phyloP scores from a whole-genome alignment of 1,140 invertebrate species.

The Pantala flavescens region DNA sequence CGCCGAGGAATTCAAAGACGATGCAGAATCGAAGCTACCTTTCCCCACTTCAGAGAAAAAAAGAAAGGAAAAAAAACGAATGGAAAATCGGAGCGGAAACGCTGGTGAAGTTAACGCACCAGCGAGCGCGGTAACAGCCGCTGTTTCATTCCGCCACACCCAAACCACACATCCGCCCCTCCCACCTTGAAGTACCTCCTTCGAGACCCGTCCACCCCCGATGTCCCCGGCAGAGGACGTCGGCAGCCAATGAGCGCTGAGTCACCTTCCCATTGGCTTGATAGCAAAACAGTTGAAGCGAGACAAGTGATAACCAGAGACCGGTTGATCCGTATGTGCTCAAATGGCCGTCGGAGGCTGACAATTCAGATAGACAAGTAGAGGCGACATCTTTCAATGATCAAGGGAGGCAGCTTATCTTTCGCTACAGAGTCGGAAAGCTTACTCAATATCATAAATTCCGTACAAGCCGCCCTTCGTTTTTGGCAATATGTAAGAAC shows the following conservation, averaged over 20 bases:
- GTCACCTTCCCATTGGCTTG: neutral
- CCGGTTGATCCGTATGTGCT: neutral
- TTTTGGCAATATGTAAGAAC: no score
- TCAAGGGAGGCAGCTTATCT: no score
- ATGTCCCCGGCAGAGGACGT: neutral
- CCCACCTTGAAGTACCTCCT: slow-evolving; percentile 10
- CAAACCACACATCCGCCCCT: slow-evolving; percentile 12
- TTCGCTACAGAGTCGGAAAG: no score
- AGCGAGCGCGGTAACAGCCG: neutral
- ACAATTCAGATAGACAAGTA: no score
- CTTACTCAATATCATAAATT: no score
- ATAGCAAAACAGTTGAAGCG: neutral
- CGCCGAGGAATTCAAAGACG: no score
- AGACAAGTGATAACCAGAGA: neutral
- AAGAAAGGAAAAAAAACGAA: neutral
- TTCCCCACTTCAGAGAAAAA: neutral
- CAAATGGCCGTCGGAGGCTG: no score
- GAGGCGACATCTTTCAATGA: no score
- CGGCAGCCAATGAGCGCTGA: neutral
- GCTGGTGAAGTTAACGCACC: neutral
- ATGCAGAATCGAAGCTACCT: no score
- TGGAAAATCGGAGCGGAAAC: slow-evolving; percentile 4
- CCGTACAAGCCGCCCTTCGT: no score
- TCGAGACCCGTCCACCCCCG: slow-evolving; percentile 12
- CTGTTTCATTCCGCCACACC: slow-evolving; percentile 20